A percentile compares a stretch with the other conserved stretches of the same genome.
phyloP scores from a whole-genome alignment of 2,113 vertebrate species.

The Phrynocephalus versicolor region DNA sequence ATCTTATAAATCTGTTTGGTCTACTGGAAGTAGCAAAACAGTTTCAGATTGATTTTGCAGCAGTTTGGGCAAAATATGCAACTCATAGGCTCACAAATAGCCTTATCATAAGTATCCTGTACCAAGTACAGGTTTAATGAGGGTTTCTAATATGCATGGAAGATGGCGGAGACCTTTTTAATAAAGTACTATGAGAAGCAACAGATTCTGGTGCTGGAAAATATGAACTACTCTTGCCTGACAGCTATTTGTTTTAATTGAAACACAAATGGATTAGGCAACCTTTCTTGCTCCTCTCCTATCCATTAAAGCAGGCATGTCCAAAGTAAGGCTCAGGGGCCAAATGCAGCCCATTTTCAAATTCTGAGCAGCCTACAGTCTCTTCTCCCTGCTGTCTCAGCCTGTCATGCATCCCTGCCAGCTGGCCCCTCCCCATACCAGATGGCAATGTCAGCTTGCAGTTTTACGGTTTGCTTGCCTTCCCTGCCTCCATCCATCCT shows the following conservation, averaged over 20 bases:
- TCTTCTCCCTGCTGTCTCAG: no score
- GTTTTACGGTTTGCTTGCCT: no score
- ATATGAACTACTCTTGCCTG: background rate
- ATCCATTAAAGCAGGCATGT: background rate
- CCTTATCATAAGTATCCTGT: background rate
- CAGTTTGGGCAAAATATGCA: background rate
- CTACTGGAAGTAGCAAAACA: slow-evolving; percentile 4
- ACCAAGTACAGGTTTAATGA: background rate
- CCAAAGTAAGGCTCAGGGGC: no score
- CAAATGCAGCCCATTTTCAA: no score
- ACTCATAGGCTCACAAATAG: background rate
- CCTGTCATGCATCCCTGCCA: no score
- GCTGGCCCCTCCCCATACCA: no score
- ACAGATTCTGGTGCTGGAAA: background rate
- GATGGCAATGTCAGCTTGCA: no score
- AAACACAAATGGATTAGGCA: slow-evolving; percentile 1
- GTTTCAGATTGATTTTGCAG: background rate
- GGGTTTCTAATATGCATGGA: background rate
- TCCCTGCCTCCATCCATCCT: no score
- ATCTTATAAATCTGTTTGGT: background rate
- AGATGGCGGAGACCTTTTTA: no score
- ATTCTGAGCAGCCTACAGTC: no score
- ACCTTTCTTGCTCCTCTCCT: background rate
- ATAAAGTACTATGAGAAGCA: background rate
- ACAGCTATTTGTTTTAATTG: background rate